Evolutionary conservation across 2,797 vertebrate species (phyloP).

Genomic region (Catamblyrhynchus diadema): DNA sequence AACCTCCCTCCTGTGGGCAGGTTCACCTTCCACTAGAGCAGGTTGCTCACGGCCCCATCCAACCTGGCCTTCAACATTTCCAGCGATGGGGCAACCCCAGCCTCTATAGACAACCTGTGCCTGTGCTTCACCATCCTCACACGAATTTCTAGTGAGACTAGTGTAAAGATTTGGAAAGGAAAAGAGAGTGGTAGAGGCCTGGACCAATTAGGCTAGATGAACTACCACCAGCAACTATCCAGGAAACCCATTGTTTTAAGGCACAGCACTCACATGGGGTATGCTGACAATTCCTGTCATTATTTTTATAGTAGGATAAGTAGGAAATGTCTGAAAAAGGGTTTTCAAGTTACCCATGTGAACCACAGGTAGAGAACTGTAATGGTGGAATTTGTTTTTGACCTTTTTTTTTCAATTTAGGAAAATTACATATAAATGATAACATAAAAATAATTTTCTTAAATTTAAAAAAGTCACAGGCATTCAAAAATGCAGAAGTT

Average conservation of each 20-base stretch:
- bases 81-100: neutral
- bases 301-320: neutral
- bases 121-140: neutral
- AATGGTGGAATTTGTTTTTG: rapidly evolving
- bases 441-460: neutral
- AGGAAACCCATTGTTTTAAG: neutral
- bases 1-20: rapidly evolving
- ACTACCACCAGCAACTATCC: neutral
- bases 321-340: neutral
- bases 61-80: neutral
- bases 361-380: neutral
- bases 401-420: neutral
- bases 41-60: neutral
- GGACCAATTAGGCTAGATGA: neutral
- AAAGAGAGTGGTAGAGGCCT: neutral
- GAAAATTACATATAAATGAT: neutral
- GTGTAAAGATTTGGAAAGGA: neutral
- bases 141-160: neutral
- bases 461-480: neutral
- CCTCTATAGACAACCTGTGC: neutral
- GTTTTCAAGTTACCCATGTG: neutral
- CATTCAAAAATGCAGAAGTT: neutral
- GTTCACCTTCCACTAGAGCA: neutral
- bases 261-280: neutral
- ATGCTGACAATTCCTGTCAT: neutral